phyloP scores from a whole-genome alignment of 2,113 vertebrate genomes.

The Podiceps cristatus region DNA sequence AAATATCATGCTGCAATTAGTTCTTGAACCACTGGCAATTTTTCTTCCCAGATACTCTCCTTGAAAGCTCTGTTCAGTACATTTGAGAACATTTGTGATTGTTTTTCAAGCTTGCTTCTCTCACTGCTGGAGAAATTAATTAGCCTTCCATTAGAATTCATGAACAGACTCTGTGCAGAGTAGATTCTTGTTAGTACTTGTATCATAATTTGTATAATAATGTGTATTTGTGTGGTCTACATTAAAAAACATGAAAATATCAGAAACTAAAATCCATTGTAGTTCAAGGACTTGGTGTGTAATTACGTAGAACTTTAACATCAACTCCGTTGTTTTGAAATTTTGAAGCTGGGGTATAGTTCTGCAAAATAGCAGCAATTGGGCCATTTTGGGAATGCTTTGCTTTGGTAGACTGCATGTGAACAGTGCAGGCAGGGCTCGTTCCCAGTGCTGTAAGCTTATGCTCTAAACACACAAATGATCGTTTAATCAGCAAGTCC shows the following conservation, averaged over 20 bases:
- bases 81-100: background rate
- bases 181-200: conserved; percentile 11
- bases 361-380: background rate
- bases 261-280: background rate
- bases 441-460: background rate
- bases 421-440: background rate
- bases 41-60: background rate
- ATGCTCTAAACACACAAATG: background rate
- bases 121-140: background rate
- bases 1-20: background rate
- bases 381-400: background rate
- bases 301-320: background rate
- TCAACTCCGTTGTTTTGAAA: background rate
- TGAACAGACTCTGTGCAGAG: background rate
- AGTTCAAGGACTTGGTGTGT: background rate
- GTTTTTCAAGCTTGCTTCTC: background rate
- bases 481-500: background rate
- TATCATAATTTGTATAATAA: background rate
- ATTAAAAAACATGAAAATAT: background rate
- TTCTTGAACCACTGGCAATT: background rate
- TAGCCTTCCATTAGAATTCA: conserved; percentile 1
- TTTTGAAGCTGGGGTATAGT: background rate
- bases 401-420: background rate
- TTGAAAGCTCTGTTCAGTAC: background rate
- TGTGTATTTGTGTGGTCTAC: background rate